phyloP scores from a whole-genome alignment of 1,140 invertebrate genomes.

The Aporrectodea caliginosa region DNA sequence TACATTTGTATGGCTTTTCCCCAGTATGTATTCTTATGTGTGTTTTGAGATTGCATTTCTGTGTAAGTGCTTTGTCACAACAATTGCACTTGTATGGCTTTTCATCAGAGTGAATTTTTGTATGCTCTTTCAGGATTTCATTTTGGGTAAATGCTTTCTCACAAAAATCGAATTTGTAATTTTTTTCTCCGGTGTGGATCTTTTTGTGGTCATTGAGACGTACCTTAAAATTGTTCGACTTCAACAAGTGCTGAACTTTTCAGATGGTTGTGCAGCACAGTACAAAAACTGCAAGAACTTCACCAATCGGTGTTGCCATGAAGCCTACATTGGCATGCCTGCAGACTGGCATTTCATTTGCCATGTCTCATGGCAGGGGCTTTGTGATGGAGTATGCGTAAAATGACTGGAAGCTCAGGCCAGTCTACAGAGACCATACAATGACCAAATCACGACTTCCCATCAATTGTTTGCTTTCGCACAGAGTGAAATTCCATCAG shows the following conservation, averaged over 20 bases:
- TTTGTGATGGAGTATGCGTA: background rate
- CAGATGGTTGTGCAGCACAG: slow-evolving; percentile 14
- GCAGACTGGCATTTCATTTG: slow-evolving; percentile 23
- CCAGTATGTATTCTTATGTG: too few relatives aligned
- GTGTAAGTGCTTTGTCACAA: too few relatives aligned
- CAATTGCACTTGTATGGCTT: too few relatives aligned
- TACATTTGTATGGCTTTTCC: too few relatives aligned
- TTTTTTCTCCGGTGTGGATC: too few relatives aligned
- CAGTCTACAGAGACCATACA: background rate
- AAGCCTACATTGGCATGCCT: slow-evolving; percentile 1
- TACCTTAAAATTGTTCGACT: slow-evolving; percentile 34
- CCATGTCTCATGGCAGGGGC: slow-evolving; percentile 32
- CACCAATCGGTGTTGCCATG: background rate
- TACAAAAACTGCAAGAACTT: slow-evolving; percentile 5
- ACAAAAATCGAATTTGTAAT: too few relatives aligned
- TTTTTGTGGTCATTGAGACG: too few relatives aligned
- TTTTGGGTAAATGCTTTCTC: too few relatives aligned
- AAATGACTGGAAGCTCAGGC: background rate
- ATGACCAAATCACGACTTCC: background rate
- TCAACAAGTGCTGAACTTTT: slow-evolving; percentile 35
- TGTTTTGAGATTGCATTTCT: too few relatives aligned
- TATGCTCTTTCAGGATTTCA: too few relatives aligned
- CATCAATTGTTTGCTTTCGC: background rate
- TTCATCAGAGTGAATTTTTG: too few relatives aligned
- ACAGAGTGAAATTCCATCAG: background rate